Percentiles rank a stretch among this genome's conserved stretches.
phyloP scores from a whole-genome alignment of 1,140 invertebrate genomes.

The Microplitis demolitor region DNA sequence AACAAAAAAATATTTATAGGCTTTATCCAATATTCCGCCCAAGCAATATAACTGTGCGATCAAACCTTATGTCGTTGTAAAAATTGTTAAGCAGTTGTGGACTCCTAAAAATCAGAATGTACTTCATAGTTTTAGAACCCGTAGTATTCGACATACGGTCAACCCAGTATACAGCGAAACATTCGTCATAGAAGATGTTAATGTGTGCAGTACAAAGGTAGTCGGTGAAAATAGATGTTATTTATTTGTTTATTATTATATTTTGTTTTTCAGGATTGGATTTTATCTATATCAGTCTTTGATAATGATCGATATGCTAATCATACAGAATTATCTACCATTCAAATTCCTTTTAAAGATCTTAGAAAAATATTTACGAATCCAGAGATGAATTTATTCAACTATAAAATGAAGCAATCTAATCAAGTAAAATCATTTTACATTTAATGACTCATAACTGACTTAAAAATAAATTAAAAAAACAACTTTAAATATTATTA shows the following conservation, averaged over 20 bases:
- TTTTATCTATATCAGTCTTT: conserved; percentile 47
- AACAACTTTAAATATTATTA: neutral
- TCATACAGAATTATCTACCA: conserved; percentile 55
- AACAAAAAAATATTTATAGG: conserved; percentile 35
- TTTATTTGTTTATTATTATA: conserved; percentile 22
- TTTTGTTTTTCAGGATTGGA: conserved; percentile 50
- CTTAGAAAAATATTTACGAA: conserved; percentile 47
- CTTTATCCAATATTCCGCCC: conserved; percentile 54
- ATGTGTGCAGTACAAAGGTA: conserved; percentile 54
- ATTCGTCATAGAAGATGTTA: conserved; percentile 53
- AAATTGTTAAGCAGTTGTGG: conserved; percentile 56
- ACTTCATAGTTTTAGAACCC: conserved; percentile 56
- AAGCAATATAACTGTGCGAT: conserved; percentile 57
- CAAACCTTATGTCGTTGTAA: conserved; percentile 55
- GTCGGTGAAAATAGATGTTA: neutral
- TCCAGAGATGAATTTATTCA: conserved; percentile 54
- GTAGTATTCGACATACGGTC: conserved; percentile 52
- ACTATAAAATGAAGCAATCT: conserved; percentile 55
- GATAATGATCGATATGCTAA: conserved; percentile 58
- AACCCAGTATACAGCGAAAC: conserved; percentile 57
- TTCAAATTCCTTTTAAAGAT: conserved; percentile 52
- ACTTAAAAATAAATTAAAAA: neutral
- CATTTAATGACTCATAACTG: neutral
- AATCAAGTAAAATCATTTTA: conserved; percentile 39
- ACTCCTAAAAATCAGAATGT: conserved; percentile 51